These are phyloP conservation scores for Sebastes cheni DNA, from an alignment of 2,797 vertebrate genomes.

Conservation along the genomic window DNA sequence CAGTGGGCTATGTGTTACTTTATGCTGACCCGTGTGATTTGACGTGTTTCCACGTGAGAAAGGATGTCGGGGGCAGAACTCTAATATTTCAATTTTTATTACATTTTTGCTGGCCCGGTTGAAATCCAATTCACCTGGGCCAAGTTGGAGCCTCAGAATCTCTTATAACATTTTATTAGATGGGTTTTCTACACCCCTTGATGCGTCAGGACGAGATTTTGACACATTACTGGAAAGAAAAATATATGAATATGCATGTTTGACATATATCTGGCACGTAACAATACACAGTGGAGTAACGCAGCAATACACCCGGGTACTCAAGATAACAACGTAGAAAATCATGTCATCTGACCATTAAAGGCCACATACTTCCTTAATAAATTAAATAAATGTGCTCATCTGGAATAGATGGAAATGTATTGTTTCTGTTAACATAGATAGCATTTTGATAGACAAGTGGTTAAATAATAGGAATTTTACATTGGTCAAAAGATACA, in stretches of 20 bases:
- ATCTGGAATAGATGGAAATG: background rate
- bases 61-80: background rate
- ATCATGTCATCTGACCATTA: background rate
- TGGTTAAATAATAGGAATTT: background rate
- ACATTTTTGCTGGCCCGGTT: background rate
- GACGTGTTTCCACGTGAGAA: background rate
- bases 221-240: background rate
- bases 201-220: background rate
- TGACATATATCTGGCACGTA: background rate
- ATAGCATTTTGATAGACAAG: background rate
- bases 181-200: background rate
- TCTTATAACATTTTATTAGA: slow-evolving; percentile 2
- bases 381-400: background rate
- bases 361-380: background rate
- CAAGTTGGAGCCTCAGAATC: background rate
- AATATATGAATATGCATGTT: background rate
- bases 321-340: background rate
- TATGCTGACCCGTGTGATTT: background rate
- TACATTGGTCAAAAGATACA: background rate
- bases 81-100: background rate
- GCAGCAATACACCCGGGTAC: background rate
- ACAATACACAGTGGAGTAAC: background rate
- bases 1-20: no score
- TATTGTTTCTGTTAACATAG: background rate
- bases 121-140: background rate